Base-by-base conservation (phyloP, 2,888 invertebrate species). In the Aporophyla lueneburgensis region DNA sequence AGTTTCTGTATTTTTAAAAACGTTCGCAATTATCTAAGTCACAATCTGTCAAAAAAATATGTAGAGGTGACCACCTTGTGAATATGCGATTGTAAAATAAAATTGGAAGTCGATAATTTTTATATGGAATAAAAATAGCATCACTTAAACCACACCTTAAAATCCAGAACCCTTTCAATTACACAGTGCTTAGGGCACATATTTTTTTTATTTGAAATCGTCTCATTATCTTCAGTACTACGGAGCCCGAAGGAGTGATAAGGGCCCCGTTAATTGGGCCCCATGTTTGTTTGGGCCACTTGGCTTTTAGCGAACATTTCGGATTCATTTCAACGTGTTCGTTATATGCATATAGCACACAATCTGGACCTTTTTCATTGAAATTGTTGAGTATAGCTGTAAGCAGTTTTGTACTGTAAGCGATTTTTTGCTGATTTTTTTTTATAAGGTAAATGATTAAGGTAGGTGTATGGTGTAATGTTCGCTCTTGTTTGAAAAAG, bases 201-300 rank as follows among this genome's bases (percentile, higher is more conserved):
- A 62, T 70, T 85, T 82, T 33, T 43, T 86, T 79, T 75, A 69
- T 53, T 65, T 2, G 12, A 71, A 77, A 78, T 78, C 76, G 58
- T 72, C 76, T 86, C 87, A 84, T 87, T 83, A 86, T 78, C 65
- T 74, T 33, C 14, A 75, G 80, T 63, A 68, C 65, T 21, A 68
- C 24, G 40, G 10, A 65, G 68, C 79, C 66, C 70, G 63, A 56
- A 56, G 49, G 66, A 66, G 67, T 77, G 83, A 79, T 81, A 84
- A 87, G 73, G 68, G 78, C 49, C 70, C 62, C 12, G 73, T 77
- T 86, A 88, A 88, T 87, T 87, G 81, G 73, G 56, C 49, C 24
- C 43, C 74, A 19, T 86, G 81, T 87, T 82, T 83, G 72, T 85
- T 81, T 86, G 76, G 84, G 73, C 59, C 62, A 72, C 71, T 85